These are phyloP conservation scores for Gavia stellata DNA, from an alignment of 2,113 vertebrate genomes.

Conservation along the genomic window DNA sequence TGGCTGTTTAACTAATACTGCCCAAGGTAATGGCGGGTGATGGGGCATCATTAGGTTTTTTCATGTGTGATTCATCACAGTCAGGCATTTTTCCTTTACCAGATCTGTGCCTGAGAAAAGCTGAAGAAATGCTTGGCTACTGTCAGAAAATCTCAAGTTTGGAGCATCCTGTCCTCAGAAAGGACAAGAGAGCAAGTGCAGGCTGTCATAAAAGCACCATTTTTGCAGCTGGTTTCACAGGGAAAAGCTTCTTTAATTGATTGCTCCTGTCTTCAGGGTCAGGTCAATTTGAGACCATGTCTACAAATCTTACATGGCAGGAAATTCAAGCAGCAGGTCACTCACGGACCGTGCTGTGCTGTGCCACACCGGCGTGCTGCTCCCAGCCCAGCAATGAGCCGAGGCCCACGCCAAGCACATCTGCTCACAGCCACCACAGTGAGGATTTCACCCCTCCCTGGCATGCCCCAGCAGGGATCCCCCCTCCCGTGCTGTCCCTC, in stretches of 20 bases:
- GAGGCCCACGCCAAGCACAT: not conserved
- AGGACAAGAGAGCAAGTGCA: not conserved
- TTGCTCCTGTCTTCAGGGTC: not conserved
- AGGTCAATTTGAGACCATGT: not conserved
- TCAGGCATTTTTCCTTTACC: not conserved
- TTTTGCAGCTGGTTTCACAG: not conserved
- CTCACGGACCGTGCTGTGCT: rapidly evolving
- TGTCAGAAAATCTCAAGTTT: not conserved
- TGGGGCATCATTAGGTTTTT: not conserved
- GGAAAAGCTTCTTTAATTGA: not conserved
- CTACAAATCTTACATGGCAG: not conserved
- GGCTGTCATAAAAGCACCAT: not conserved
- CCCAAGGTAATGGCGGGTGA: not conserved
- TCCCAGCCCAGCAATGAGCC: not conserved
- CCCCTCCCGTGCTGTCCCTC: not conserved
- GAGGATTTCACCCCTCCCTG: not conserved
- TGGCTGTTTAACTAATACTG: not conserved
- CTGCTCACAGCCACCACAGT: rapidly evolving
- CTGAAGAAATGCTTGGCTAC: not conserved
- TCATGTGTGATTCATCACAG: not conserved
- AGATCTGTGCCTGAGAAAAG: not conserved
- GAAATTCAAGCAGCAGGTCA: not conserved
- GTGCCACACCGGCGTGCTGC: not conserved
- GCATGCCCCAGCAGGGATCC: rapidly evolving
- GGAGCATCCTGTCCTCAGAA: not conserved